A percentile compares a stretch with the other conserved stretches of the same genome.
These are phyloP conservation scores for Barnardius zonarius DNA, from an alignment of 2,113 vertebrate genomes.

Conservation along the genomic window DNA sequence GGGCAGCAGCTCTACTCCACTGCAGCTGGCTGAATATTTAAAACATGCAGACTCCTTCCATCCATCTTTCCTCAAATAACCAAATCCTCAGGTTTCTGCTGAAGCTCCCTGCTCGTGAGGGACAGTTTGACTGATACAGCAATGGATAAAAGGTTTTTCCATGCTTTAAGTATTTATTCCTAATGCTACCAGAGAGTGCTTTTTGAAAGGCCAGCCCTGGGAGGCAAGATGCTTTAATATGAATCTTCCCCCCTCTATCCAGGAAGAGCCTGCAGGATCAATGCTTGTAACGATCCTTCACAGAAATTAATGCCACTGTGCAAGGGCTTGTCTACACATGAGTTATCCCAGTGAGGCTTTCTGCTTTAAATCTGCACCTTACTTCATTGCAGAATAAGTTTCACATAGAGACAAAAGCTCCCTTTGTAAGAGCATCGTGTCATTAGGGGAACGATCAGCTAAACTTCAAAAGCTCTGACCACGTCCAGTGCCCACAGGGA, in stretches of 20 bases:
- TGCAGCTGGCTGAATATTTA: not conserved
- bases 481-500: not conserved
- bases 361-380: not conserved
- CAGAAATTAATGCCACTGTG: conserved; percentile 24
- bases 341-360: not conserved
- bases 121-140: conserved; percentile 13
- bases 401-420: not conserved
- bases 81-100: not conserved
- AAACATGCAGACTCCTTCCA: not conserved
- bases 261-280: conserved; percentile 3
- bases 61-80: not conserved
- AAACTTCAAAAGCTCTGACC: not conserved
- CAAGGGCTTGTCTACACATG: not conserved
- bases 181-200: not conserved
- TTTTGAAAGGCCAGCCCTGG: not conserved
- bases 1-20: not conserved
- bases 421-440: not conserved
- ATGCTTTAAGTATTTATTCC: conserved; percentile 5
- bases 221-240: not conserved
- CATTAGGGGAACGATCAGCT: not conserved
- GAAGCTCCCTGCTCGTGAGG: not conserved
- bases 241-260: not conserved
- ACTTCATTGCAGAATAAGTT: not conserved
- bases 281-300: not conserved
- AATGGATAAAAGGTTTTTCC: conserved; percentile 2